Base-by-base conservation (phyloP, 1,140 invertebrate genomes). In the Drosophila takahashii region DNA sequence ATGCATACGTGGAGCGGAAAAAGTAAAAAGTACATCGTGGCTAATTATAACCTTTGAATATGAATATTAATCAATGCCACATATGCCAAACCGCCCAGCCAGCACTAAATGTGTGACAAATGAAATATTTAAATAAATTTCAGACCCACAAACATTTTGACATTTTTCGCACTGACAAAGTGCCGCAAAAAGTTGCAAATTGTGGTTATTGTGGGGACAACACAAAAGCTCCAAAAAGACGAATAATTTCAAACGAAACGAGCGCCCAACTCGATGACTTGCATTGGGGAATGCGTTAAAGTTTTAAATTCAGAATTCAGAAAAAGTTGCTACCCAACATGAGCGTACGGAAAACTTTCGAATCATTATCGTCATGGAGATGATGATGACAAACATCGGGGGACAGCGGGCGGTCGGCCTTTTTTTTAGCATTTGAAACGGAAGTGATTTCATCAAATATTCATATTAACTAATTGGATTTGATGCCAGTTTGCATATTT, bases 401-500 rank as follows among this genome's bases (percentile, higher is more conserved):
- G 60, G 54, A 48, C 59, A 37, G 7, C 32, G 77, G 37, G 48
- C 18, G 13, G 41, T 37, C 36, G 62, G 18, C 47, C 45, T 61
- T 78, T 45, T 79, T 76, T 79, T 56, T 58, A 65, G 64, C 67
- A 89, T 89, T 89, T 79, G 79, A 74, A 89, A 71, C 84, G 84
- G 83, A 87, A 74, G 76, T 77, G 83, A 89, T 89, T 87, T 87
- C 83, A 87, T 87, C 84, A 87, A 87, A 87, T 84, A 89, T 87
- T 89, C 83, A 87, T 87, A 89, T 84, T 87, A 87, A 87, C 83
- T 89, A 87, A 87, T 87, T 87, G 83, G 84, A 89, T 87, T 84
- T 87, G 84, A 84, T 79, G 79, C 76, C 79, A 66, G 81, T 83
- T 83, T 50, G 47, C 65, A 79, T 54, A 47, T 57, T 69, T 27